Evolutionary conservation across 2,888 invertebrate genomes (phyloP).

Genomic region (Eupithecia tripunctaria): DNA sequence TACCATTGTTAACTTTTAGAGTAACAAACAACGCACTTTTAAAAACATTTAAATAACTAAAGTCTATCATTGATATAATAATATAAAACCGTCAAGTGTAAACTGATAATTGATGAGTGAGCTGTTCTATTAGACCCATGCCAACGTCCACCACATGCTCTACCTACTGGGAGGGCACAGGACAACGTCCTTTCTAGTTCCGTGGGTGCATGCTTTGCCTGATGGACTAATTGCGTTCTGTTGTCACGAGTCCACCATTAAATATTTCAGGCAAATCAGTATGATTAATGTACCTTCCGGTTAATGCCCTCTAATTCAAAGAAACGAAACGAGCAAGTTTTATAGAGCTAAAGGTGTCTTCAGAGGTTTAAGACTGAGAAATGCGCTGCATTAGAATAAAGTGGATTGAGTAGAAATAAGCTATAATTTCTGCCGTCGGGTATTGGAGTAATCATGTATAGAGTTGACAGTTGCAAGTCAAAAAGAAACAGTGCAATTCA

Average conservation of each 20-base stretch:
- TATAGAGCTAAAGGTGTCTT: not conserved
- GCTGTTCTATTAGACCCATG: constrained; percentile 11
- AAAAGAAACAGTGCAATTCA: not conserved
- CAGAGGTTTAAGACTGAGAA: not conserved
- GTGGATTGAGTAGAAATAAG: not conserved
- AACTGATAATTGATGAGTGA: not conserved
- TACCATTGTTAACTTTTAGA: not conserved
- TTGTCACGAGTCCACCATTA: constrained; percentile 33
- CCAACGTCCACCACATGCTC: not conserved
- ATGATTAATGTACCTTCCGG: constrained; percentile 46
- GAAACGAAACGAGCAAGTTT: constrained; percentile 24
- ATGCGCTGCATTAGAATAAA: not conserved
- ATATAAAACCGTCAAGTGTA: too few species aligned
- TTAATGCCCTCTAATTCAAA: constrained; percentile 42
- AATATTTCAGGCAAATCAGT: constrained; percentile 33
- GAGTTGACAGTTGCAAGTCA: not conserved
- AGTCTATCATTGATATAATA: too few species aligned
- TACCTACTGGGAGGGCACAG: constrained; percentile 19
- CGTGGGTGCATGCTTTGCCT: constrained; percentile 37
- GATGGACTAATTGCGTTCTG: constrained; percentile 42
- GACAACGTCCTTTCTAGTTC: constrained; percentile 67
- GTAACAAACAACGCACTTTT: too few species aligned
- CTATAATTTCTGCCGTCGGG: not conserved
- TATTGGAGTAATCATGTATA: not conserved
- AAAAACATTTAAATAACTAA: too few species aligned